These are phyloP conservation scores for Cinclus cinclus DNA, from an alignment of 2,113 vertebrate genomes.

Conservation along the genomic window DNA sequence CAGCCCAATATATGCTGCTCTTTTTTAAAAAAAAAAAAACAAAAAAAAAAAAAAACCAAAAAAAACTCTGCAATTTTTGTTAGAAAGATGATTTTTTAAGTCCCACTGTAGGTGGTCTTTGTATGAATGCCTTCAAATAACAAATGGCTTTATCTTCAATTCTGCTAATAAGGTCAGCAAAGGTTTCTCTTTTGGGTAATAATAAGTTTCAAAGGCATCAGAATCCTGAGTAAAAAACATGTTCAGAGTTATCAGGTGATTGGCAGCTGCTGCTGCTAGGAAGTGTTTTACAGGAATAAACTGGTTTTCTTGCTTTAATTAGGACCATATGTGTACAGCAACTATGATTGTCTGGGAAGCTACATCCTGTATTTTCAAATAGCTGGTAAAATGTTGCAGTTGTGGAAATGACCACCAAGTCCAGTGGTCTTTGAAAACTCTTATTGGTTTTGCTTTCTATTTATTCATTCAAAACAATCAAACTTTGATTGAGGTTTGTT, in stretches of 20 bases:
- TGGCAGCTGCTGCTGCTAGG: not conserved
- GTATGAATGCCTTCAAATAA: not conserved
- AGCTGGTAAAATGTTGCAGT: not conserved
- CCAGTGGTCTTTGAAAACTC: not conserved
- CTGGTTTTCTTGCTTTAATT: slow-evolving; percentile 10
- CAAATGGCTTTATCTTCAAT: not conserved
- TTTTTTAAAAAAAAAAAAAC: not conserved
- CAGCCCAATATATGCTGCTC: not conserved
- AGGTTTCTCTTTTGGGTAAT: not conserved
- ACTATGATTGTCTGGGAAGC: not conserved
- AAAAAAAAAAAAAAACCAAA: not conserved
- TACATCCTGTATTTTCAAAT: not conserved
- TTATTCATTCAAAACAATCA: not conserved
- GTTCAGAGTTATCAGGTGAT: not conserved
- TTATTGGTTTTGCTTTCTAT: not conserved
- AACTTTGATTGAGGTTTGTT: not conserved
- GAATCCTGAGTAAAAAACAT: not conserved
- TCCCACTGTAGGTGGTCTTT: not conserved
- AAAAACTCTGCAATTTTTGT: not conserved
- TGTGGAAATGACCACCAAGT: not conserved
- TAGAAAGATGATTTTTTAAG: not conserved
- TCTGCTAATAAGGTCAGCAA: not conserved
- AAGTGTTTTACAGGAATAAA: not conserved
- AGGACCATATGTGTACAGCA: not conserved
- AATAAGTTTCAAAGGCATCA: not conserved